A percentile compares a stretch with the other conserved stretches of the same genome.
These are phyloP conservation scores for Allacma fusca DNA, from an alignment of 2,888 invertebrate genomes.

Conservation along the genomic window DNA sequence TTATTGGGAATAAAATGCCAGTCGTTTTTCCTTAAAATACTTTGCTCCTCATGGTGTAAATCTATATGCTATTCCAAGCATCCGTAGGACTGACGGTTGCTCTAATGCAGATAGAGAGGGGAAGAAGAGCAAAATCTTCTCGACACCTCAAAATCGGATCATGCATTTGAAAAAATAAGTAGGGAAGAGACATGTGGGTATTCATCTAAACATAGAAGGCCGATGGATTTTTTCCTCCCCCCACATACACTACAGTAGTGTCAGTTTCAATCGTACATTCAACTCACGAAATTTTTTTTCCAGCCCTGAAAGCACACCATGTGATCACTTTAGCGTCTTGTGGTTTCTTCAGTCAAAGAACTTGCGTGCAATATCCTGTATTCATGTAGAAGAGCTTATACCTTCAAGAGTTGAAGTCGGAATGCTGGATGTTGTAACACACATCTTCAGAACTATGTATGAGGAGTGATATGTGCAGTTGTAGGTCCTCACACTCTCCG, in stretches of 20 bases:
- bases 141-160: conserved; percentile 36
- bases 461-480: no score
- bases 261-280: conserved; percentile 40
- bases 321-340: conserved; percentile 43
- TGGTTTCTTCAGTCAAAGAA: conserved; percentile 46
- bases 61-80: no score
- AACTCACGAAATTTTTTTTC: conserved; percentile 45
- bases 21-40: no score
- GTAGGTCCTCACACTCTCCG: not conserved
- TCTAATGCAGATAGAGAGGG: not conserved
- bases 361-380: conserved; percentile 23
- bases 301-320: conserved; percentile 37
- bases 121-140: not conserved
- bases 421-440: not conserved
- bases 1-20: no score
- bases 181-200: conserved; percentile 31
- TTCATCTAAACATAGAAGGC: conserved; percentile 41
- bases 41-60: no score
- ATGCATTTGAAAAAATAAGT: conserved; percentile 32
- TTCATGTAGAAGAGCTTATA: conserved; percentile 5
- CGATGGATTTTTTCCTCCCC: conserved; percentile 34
- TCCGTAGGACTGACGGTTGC: no score
- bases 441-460: not conserved
- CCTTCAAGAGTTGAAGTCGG: not conserved
- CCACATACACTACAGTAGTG: not conserved